Conservation (phyloP, 2,888 invertebrate species). For the Poecilus cupreus region DNA sequence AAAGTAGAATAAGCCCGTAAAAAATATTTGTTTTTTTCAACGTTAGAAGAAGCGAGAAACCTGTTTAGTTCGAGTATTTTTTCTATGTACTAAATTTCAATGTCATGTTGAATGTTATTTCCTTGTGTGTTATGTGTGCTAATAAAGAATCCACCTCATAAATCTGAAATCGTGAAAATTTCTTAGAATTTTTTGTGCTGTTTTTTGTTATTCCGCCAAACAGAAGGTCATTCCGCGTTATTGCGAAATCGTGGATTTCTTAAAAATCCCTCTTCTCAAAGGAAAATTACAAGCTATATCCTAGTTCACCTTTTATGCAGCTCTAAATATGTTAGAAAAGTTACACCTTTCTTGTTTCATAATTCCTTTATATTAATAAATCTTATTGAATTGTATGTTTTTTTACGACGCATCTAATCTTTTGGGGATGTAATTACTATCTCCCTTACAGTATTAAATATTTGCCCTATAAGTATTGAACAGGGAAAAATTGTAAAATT, state of each 20-base stretch:
- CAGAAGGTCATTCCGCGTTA: background rate
- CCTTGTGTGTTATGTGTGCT: conserved; percentile 49
- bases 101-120: conserved; percentile 56
- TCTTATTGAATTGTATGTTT: too few species aligned
- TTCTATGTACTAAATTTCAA: conserved; percentile 60
- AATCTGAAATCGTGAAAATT: conserved; percentile 54
- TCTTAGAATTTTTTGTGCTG: conserved; percentile 31
- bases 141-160: conserved; percentile 57
- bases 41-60: conserved; percentile 51
- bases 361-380: too few species aligned
- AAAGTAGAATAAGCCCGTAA: conserved; percentile 52
- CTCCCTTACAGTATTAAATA: too few species aligned
- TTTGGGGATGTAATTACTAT: too few species aligned
- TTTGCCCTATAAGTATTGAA: too few species aligned
- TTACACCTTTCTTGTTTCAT: too few species aligned
- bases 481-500: too few species aligned
- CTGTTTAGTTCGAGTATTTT: conserved; percentile 55
- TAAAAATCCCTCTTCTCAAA: background rate
- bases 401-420: too few species aligned
- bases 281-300: background rate
- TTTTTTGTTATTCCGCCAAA: background rate
- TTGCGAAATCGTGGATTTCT: conserved; percentile 1
- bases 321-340: too few species aligned
- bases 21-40: conserved; percentile 54
- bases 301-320: too few species aligned